Base-by-base conservation (phyloP, 2,797 vertebrate species). In the Oceanodroma leucorhoa region DNA sequence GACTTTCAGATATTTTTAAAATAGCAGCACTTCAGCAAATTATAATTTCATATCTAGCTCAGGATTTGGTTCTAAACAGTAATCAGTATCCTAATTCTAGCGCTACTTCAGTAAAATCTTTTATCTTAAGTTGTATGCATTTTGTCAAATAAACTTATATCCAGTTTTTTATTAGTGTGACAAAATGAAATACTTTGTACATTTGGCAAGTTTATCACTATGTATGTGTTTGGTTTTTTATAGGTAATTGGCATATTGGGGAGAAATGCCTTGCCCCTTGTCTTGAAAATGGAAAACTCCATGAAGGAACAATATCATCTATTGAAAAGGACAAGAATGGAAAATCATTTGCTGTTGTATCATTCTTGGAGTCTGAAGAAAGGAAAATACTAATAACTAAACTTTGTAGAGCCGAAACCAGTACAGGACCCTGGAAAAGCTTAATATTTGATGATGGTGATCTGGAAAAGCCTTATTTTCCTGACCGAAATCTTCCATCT, bases 391-490 rank as follows among this genome's bases (percentile, higher is more conserved):
- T 96, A 45, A 48, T 97, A 79, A 96, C 91, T 66, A 97, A 98
- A 91, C 98, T 98, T 58, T 46, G 51, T 91, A 98, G 95, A 97
- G 50, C 97, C 9, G 69, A 95, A 96, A 83, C 95, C 88, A 78
- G 61, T 92, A 97, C 93, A 94, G 95, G 70, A 88, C 87, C 65
- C 45, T 93, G 95, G 89, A 98, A 97, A 58, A 97, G 71, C 92
- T 95, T 93, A 61, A 96, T 98, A 95, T 98, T 97, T 96, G 97
- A 98, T 95, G 97, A 98, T 90, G 83, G 93, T 97, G 97, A 98
- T 91, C 94, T 98, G 91, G 99, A 99, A 96, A 99, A 99, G 77
- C 99, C 99, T 2, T 89, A 98, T 90, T 99, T 99, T 94, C 98
- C 98, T 85, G 96, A 97, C 73, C 97, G 34, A 77, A 97, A 87